Base-by-base conservation (phyloP, 2,797 vertebrate species). In the Neoniphon sammara region DNA sequence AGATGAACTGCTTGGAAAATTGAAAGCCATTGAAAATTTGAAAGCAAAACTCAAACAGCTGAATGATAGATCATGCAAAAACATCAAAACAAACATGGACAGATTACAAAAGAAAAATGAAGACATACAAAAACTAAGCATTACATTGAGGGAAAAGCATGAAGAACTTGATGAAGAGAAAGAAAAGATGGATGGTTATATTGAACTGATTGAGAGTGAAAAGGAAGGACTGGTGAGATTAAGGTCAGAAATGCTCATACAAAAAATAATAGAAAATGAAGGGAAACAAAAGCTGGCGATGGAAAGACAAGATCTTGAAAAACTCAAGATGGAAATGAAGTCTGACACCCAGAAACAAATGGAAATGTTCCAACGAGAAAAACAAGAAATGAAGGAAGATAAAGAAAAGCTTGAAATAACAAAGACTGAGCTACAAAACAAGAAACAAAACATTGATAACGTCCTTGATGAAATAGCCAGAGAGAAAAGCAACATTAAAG, bases 211-310 rank as follows among this genome's bases (percentile, higher is more conserved):
- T 7, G 10, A 67, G 27, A 14, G 5, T 30, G 8, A 39, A 25
- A 34, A 12, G 21, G 53, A 47, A 3, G 23, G 7, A 30, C 23
- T 68, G 23, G 44, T 27, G 7, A 47, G 7, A 17, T 30, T 75
- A 34, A 81, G 58, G 58, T 77, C 64, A 54, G 85, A 87, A 42
- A 77, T 85, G 70, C 62, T 75, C 3, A 61, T 34, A 42, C 73
- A 79, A 69, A n/a, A 88, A 17, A 59, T 34, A 27, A 27, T 2
- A 4, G 25, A 27, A 27, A 27, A 27, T 27, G 25, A 27, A 8
- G 5, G 18, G 11, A 54, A 34, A 12, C 10, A 66, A 21, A 23
- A 54, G 17, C 15, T 47, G 5, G 5, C 15, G 4, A 4, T 47
- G 6, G 46, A 47, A 47, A 47, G 8, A 18, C 15, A 30, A 42